Evolutionary conservation across 2,113 vertebrate genomes (phyloP).

Genomic region (Miniopterus natalensis): DNA sequence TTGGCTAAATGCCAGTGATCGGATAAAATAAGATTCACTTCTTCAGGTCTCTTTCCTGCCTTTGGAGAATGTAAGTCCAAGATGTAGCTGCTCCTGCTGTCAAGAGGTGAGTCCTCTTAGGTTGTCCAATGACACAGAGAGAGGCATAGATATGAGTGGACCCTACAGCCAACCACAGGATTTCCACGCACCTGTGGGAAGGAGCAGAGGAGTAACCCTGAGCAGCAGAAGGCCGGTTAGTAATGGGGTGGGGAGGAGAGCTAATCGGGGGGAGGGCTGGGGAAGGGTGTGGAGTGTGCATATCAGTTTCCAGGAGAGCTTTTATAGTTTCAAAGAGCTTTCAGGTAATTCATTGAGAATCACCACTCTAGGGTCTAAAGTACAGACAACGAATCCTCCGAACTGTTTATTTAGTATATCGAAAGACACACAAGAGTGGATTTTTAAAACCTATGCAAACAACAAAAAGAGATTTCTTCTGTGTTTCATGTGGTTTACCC

Average conservation of each 20-base stretch:
- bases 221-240: not conserved
- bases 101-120: not conserved
- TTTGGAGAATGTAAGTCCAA: not conserved
- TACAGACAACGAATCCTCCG: not conserved
- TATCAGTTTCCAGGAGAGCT: not conserved
- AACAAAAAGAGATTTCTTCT: not conserved
- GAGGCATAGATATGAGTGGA: not conserved
- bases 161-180: not conserved
- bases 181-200: not conserved
- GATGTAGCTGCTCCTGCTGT: not conserved
- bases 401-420: not conserved
- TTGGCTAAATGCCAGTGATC: not conserved
- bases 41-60: not conserved
- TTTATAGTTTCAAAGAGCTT: not conserved
- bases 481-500: not conserved
- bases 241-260: not conserved
- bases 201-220: not conserved
- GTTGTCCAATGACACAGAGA: not conserved
- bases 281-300: not conserved
- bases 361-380: not conserved
- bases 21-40: not conserved
- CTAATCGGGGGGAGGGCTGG: not conserved
- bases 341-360: not conserved
- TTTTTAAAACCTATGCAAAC: not conserved
- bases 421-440: not conserved